Evolutionary conservation across 2,888 invertebrate genomes (phyloP).

Genomic region (Harpalus rubripes): DNA sequence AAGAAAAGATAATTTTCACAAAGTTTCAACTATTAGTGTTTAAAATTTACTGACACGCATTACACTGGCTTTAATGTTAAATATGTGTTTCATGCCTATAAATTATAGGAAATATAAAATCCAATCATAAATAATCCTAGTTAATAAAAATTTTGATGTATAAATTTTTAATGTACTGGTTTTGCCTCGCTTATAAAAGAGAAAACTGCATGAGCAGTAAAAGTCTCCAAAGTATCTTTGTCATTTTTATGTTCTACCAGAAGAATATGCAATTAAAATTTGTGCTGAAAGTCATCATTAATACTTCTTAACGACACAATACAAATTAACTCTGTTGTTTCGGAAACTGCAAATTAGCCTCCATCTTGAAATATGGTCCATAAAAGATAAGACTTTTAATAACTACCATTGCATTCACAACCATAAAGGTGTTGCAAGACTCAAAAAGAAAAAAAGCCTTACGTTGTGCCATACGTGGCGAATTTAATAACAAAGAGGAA

Average conservation of each 20-base stretch:
- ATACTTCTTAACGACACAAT: conserved; percentile 15
- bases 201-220: conserved; percentile 11
- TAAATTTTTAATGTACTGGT: not conserved
- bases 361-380: conserved; percentile 39
- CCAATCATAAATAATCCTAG: no score
- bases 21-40: no score
- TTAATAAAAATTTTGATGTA: not conserved
- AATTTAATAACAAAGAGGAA: conserved; percentile 57
- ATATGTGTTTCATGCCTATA: no score
- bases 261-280: conserved; percentile 23
- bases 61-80: no score
- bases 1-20: no score
- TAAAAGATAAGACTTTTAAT: conserved; percentile 38
- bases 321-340: conserved; percentile 37
- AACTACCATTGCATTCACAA: conserved; percentile 29
- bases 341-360: conserved; percentile 16
- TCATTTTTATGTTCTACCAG: conserved; percentile 20
- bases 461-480: not conserved
- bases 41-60: no score
- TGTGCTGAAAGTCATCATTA: conserved; percentile 23
- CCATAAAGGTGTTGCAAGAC: conserved; percentile 29
- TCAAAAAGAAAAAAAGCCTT: conserved; percentile 2
- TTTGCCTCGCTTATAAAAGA: not conserved
- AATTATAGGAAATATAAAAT: no score
- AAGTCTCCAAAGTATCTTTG: conserved; percentile 9